Evolutionary conservation across 1,140 invertebrate genomes (phyloP), one percentile per base, ranked within the genome.

Genomic region (Dendroctonus ponderosae): DNA sequence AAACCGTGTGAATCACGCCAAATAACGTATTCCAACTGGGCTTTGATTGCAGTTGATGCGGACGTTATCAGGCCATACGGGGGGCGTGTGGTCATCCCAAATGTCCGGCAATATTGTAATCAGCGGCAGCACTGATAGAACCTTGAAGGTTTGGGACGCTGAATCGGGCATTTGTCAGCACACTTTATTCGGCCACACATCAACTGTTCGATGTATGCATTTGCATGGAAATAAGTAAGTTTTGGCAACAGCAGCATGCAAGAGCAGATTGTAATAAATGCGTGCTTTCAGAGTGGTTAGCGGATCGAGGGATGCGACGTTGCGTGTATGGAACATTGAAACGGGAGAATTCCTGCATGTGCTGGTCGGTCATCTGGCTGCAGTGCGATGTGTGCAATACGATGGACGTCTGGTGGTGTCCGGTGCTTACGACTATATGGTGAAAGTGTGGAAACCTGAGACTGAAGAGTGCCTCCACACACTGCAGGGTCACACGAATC

Each of bases 11-110:
- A 26, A 26, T 26, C 26, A 26, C 3, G 26, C 26, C 26, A 26
- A 26, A 26, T 26, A 26, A 26, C 26, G 26, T 26, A 3, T 26
- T 3, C 26, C 26, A 46, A 2, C 12, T 46, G 9, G 44, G 44
- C 44, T 2, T 14, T 46, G 9, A 11, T 46, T 14, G 44, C 44
- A 51, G 8, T 39, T 56, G 2, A 51, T 98, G 53, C 86, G 92
- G 61, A 98, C 94, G 2, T 82, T 99, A 63, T 87, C 92, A 37
- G 97, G 97, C 5, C 97, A 99, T 77, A 96, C 94, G 0, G 97
- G 97, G 46, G 97, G 97, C 8, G 97, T 99, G 14, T 99, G 97
- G 97, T 97, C 94, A 2, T 97, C 94, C 0, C 95, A 99, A 80
- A 97, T 99, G 94, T 87, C 91, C 0, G 94, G 92, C 0, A 91